Percentiles rank a stretch among this genome's conserved stretches.
These are phyloP conservation scores for Hyperoodon ampullatus DNA, from an alignment of 2,113 vertebrate genomes.

Conservation along the genomic window DNA sequence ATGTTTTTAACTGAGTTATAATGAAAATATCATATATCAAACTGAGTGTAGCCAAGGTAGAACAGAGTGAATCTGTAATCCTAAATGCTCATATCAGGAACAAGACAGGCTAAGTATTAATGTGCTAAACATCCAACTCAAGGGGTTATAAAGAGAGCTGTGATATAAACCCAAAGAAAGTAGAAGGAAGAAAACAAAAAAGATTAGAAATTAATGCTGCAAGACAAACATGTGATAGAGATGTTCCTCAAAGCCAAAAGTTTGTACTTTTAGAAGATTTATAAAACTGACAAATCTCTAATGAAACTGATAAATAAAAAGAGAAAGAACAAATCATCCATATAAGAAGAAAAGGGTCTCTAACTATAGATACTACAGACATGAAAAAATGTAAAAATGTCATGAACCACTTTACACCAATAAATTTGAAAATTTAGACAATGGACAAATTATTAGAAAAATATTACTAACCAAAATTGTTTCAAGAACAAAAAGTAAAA, in stretches of 20 bases:
- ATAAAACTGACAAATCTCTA: neutral
- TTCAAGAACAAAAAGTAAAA: neutral
- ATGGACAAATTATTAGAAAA: neutral
- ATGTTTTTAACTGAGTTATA: neutral
- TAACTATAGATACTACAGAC: neutral
- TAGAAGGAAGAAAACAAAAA: neutral
- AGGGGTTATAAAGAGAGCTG: neutral
- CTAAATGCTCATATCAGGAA: neutral
- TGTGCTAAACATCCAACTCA: fast-evolving
- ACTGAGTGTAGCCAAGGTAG: too few relatives aligned
- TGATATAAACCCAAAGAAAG: neutral
- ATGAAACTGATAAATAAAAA: neutral
- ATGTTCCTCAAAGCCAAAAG: neutral
- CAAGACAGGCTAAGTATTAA: neutral
- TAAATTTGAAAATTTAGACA: neutral
- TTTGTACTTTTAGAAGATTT: neutral
- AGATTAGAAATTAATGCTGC: neutral
- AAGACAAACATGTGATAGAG: neutral
- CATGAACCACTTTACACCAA: neutral
- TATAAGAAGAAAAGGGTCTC: neutral
- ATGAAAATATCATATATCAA: neutral
- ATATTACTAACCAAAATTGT: neutral
- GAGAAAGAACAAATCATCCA: neutral
- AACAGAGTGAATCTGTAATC: neutral
- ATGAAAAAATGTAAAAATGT: neutral